Conservation (phyloP, 2,797 vertebrate genomes). For the Sebastes umbrosus region DNA sequence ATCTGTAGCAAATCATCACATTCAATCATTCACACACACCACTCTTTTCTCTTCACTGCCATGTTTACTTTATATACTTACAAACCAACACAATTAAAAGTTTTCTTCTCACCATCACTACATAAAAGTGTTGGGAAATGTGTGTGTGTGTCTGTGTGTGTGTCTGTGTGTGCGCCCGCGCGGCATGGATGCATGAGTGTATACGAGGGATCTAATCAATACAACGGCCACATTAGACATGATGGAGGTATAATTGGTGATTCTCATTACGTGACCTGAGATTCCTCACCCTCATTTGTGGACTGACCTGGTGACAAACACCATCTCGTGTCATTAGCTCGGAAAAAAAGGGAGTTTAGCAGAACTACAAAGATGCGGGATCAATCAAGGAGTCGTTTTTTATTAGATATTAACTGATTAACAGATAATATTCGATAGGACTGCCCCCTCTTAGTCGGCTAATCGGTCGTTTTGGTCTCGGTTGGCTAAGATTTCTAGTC, state of each 20-base stretch:
- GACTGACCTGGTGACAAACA: slow-evolving; percentile 67
- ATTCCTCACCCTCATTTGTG: slow-evolving; percentile 59
- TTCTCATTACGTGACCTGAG: slow-evolving; percentile 25
- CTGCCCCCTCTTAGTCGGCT: too few species aligned
- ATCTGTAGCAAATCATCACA: neutral
- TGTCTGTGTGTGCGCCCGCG: neutral
- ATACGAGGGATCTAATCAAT: neutral
- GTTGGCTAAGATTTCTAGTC: too few species aligned
- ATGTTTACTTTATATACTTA: neutral
- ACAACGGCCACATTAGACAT: slow-evolving; percentile 1
- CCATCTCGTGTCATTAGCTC: slow-evolving; percentile 38
- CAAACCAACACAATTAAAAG: neutral
- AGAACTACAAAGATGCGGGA: neutral
- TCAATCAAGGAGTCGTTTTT: neutral
- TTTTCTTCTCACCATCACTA: slow-evolving; percentile 23
- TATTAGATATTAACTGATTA: neutral
- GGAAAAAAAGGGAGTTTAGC: neutral
- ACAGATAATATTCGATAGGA: neutral
- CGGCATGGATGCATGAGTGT: neutral
- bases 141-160: neutral
- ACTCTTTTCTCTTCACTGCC: neutral
- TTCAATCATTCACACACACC: neutral
- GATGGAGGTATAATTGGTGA: slow-evolving; percentile 17
- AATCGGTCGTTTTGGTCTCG: too few species aligned
- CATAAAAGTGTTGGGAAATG: slow-evolving; percentile 25